A percentile compares a stretch with the other conserved stretches of the same genome.
Conservation (phyloP, 2,113 vertebrate species). For the Carassius gibelio region DNA sequence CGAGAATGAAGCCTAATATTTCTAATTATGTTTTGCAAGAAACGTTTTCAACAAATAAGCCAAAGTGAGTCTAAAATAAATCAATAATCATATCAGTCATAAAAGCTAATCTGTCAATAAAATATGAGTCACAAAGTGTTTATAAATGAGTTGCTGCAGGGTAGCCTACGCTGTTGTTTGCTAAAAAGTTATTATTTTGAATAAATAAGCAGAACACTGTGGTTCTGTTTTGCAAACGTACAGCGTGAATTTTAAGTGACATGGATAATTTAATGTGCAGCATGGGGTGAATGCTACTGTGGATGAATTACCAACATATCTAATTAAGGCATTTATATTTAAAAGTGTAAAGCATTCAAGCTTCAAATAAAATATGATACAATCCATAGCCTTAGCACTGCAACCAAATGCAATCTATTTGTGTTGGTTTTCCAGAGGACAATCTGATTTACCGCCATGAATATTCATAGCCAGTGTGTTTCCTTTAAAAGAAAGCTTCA, state of each 20-base stretch:
- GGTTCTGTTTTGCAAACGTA: neutral
- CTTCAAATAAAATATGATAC: slow-evolving; percentile 15
- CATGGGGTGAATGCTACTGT: neutral
- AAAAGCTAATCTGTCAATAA: slow-evolving; percentile 1
- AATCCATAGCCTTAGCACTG: neutral
- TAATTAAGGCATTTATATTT: neutral
- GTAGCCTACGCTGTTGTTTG: neutral
- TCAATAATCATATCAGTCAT: neutral
- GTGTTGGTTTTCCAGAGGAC: neutral
- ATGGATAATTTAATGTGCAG: neutral
- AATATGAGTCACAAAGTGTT: neutral
- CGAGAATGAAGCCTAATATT: neutral
- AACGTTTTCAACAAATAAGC: neutral
- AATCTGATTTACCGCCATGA: neutral
- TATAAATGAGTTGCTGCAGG: neutral
- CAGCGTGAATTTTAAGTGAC: neutral
- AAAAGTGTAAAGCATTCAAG: neutral
- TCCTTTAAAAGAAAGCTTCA: neutral
- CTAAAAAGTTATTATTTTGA: slow-evolving; percentile 7
- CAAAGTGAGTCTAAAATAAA: neutral
- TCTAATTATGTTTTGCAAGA: neutral
- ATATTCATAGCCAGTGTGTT: neutral
- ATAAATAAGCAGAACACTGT: neutral
- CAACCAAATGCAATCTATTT: neutral
- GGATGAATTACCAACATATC: neutral